Percentiles rank a stretch among this genome's conserved stretches.
Evolutionary conservation across 1,140 invertebrate species (phyloP).

Genomic region (Brachionus asplanchnoidis): DNA sequence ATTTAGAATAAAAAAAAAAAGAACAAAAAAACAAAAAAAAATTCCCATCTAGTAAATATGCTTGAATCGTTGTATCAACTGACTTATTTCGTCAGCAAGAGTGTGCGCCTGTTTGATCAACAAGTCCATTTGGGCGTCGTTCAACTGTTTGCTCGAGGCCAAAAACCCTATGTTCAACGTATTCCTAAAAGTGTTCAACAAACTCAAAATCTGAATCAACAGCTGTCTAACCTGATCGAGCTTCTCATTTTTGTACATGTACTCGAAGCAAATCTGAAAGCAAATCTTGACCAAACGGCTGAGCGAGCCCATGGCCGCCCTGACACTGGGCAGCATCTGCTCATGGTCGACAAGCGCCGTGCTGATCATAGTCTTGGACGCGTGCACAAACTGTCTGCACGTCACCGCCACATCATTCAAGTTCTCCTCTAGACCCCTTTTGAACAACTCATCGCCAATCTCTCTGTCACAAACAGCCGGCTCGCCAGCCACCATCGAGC

Average conservation of each 20-base stretch:
- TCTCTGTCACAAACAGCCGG: neutral
- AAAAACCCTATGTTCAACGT: constrained; percentile 22
- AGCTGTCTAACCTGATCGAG: constrained; percentile 21
- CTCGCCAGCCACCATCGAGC: neutral
- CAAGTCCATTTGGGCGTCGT: constrained; percentile 25
- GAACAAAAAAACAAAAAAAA: neutral
- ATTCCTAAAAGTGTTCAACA: constrained; percentile 21
- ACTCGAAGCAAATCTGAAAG: constrained; percentile 18
- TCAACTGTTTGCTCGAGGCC: neutral
- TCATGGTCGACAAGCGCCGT: neutral
- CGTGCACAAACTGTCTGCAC: constrained; percentile 24
- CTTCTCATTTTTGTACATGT: constrained; percentile 38
- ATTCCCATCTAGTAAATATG: neutral
- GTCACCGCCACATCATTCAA: neutral
- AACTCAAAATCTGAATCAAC: constrained; percentile 33
- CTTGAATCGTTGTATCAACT: constrained; percentile 26
- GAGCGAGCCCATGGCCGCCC: constrained; percentile 1
- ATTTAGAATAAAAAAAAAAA: neutral
- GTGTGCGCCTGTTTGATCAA: constrained; percentile 18
- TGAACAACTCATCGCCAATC: neutral
- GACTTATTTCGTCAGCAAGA: constrained; percentile 34
- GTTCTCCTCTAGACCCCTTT: neutral
- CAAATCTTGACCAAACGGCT: constrained; percentile 17
- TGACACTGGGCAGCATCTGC: neutral
- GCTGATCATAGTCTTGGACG: constrained; percentile 35